Evolutionary conservation across 2,113 vertebrate genomes (phyloP), one percentile per base, ranked within the genome.

Genomic region (Dipodomys spectabilis): DNA sequence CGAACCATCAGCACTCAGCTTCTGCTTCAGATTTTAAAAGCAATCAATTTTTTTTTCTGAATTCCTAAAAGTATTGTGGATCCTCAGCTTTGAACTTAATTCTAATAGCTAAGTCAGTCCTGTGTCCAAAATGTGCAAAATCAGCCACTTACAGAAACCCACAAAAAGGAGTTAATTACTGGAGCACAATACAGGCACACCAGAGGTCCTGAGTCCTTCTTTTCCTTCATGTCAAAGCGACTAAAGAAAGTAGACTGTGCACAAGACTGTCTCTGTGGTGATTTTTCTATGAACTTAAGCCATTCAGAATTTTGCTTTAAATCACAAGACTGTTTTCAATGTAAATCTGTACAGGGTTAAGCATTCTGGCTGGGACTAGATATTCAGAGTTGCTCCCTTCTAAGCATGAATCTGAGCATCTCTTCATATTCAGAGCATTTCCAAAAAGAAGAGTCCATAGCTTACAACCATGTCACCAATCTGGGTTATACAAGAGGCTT

Each of bases 221-320:
- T 49, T 93, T 74, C 16, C 78, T 92, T 69, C 27, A 77, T 74
- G 49, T 20, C 7, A 35, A 39, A 23, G 20, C 64, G 60, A 79
- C 39, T 60, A 60, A 67, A 75, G 60, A 91, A 53, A 53, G 12
- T 53, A 53, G 15, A 57, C 53, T 57, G 53, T 57, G 15, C 13
- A 57, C 53, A 57, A 16, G 53, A 57, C 11, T 57, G 53, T 57
- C 53, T 57, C 53, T 57, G 53, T 57, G 15, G 53, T 18, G 53
- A 57, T 18, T 57, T 18, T 57, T 57, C 53, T 86, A 60, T 88
- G 68, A 92, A 83, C 19, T 30, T 30, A 44, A 67, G 75, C 64
- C 57, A 13, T 35, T 81, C 71, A 91, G 49, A 93, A 90, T 44
- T 23, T 85, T 80, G 16, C 27, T 32, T 91, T 85, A 92, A 88